phyloP scores from a whole-genome alignment of 2,797 vertebrate genomes.

The Sciaenops ocellatus region DNA sequence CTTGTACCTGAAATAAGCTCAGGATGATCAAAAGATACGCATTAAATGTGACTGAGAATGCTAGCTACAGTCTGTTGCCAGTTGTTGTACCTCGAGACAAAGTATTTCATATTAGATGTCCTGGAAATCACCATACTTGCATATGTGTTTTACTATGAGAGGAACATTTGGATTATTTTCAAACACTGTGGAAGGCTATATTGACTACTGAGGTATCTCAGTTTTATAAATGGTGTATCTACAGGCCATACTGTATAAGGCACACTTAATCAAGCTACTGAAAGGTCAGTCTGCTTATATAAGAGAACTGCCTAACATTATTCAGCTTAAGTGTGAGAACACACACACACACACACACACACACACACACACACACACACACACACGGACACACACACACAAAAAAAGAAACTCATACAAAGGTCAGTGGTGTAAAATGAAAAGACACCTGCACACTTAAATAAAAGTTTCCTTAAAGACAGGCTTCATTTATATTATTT shows the following conservation, averaged over 20 bases:
- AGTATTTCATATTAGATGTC: not conserved
- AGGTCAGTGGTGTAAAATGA: not conserved
- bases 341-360: no score
- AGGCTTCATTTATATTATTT: not conserved
- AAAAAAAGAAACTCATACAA: not conserved
- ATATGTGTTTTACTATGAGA: not conserved
- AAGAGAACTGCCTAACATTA: not conserved
- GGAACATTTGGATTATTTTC: not conserved
- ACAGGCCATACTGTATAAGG: not conserved
- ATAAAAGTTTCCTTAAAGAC: not conserved
- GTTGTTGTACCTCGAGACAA: not conserved
- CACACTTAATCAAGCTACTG: constrained; percentile 3
- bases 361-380: no score
- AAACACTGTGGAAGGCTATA: not conserved
- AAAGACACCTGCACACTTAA: not conserved
- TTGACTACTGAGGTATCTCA: not conserved
- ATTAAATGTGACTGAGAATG: not conserved
- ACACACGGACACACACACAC: no score
- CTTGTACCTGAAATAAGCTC: not conserved
- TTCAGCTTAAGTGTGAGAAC: no score
- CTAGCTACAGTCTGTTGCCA: not conserved
- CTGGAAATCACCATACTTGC: not conserved
- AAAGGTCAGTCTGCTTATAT: constrained; percentile 33
- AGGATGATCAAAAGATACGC: not conserved
- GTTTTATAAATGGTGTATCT: constrained; percentile 26